Evolutionary conservation across 2,888 invertebrate species (phyloP).

Genomic region (Apamea sordens): DNA sequence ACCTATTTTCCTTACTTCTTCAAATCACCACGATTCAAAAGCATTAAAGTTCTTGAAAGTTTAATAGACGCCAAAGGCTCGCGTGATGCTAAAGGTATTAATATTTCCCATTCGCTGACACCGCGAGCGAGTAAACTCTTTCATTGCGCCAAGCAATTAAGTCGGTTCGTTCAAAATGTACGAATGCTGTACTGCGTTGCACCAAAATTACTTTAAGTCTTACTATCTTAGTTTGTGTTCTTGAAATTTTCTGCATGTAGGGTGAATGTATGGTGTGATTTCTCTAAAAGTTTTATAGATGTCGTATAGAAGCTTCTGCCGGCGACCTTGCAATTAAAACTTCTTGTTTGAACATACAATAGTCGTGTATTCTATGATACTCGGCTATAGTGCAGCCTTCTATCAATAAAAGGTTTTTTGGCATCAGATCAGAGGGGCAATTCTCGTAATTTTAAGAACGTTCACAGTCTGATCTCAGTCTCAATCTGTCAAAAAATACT

Average conservation of each 20-base stretch:
- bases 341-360: neutral
- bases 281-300: neutral
- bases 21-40: conserved; percentile 33
- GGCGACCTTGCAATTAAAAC: too few relatives aligned
- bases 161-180: conserved; percentile 55
- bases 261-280: neutral
- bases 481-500: too few relatives aligned
- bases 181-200: conserved; percentile 51
- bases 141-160: conserved; percentile 59
- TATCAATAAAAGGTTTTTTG: neutral
- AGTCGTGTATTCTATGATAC: neutral
- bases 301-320: neutral
- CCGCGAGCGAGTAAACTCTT: conserved; percentile 51
- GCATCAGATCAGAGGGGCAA: too few relatives aligned
- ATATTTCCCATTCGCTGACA: conserved; percentile 66
- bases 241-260: conserved; percentile 30
- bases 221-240: conserved; percentile 28
- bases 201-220: conserved; percentile 45
- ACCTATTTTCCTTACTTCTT: neutral
- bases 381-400: neutral
- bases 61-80: conserved; percentile 56
- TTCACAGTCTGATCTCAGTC: too few relatives aligned
- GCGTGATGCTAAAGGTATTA: conserved; percentile 64
- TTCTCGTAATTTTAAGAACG: too few relatives aligned
- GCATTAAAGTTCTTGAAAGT: conserved; percentile 56